These are phyloP conservation scores for Linyphia triangularis DNA, from an alignment of 2,888 invertebrate species.

Conservation along the genomic window DNA sequence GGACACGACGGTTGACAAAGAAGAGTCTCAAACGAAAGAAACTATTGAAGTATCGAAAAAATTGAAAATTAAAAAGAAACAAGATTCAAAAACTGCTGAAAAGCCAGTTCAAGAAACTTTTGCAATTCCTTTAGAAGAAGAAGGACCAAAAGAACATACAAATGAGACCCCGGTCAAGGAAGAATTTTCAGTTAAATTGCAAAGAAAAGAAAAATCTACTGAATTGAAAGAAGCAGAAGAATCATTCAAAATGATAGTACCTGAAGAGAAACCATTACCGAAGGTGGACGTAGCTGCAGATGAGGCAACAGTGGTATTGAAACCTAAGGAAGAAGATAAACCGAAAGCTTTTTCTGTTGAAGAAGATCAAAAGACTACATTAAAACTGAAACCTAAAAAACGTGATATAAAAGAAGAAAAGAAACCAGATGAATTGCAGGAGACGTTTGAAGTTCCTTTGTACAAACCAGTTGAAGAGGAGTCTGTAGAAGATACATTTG, in stretches of 20 bases:
- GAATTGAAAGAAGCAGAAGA: slow-evolving; percentile 79
- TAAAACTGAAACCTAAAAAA: slow-evolving; percentile 83
- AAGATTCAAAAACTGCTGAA: slow-evolving; percentile 59
- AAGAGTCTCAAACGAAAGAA: slow-evolving; percentile 47
- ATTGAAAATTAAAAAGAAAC: slow-evolving; percentile 77
- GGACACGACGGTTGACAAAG: slow-evolving; percentile 75
- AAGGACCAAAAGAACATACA: slow-evolving; percentile 61
- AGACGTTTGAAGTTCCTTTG: slow-evolving; percentile 61
- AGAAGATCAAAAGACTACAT: slow-evolving; percentile 60
- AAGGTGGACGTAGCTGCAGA: slow-evolving; percentile 78
- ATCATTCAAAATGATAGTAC: slow-evolving; percentile 46
- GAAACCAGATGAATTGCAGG: slow-evolving; percentile 81
- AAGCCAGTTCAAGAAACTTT: slow-evolving; percentile 71
- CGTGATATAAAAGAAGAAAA: slow-evolving; percentile 83
- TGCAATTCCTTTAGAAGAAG: slow-evolving; percentile 63
- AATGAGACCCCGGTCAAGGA: slow-evolving; percentile 50
- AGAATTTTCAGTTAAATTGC: slow-evolving; percentile 55
- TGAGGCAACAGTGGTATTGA: slow-evolving; percentile 66
- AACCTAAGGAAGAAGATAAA: slow-evolving; percentile 76
- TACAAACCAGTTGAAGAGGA: slow-evolving; percentile 81
- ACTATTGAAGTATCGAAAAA: slow-evolving; percentile 76
- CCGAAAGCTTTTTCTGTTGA: slow-evolving; percentile 74
- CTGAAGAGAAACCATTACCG: slow-evolving; percentile 58
- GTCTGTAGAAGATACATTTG: slow-evolving; percentile 69
- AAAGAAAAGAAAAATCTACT: slow-evolving; percentile 85